Base-by-base conservation (phyloP, 2,888 invertebrate genomes). In the Diarsia mendica region DNA sequence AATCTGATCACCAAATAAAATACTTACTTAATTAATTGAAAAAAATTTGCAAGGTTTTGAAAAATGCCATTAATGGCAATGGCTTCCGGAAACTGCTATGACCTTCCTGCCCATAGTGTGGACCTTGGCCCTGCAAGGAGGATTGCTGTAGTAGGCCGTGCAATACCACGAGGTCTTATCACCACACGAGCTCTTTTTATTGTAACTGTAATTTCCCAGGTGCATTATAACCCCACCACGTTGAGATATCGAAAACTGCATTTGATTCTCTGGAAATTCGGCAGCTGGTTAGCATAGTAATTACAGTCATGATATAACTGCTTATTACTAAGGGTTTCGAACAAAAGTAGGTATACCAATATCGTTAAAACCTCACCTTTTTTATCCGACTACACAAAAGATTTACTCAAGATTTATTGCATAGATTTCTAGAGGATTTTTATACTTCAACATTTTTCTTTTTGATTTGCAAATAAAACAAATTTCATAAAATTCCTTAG, bases 151-250 rank as follows among this genome's bases (percentile, higher is more conserved):
- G 79, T 90, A 89, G 4, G 82, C 80, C 0, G 90, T 91, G 61
- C 92, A 92, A 68, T 89, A 89, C 92, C 92, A 92, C 5, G 85
- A 83, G 4, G 74, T 78, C 39, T 76, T 88, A 3, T 76, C 63
- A 33, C 82, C 79, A 48, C 71, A 74, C 3, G 76, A 66, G 9
- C 72, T 75, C 28, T 89, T 88, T 79, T 86, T 88, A 82, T 92
- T 88, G 72, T 85, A 93, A 44, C 86, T 89, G 74, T 90, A 90
- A 5, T 85, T 79, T 1, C 89, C 87, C 61, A 89, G 69, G 76
- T 92, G 89, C 53, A 93, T 83, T 23, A 91, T 82, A 1, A 82
- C 71, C 0, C 92, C 92, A 8, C 93, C 93, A 20, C 93, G 89
- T 68, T 90, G 90, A 5, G 93, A 92, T 55, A 85, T 73, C 1